Base-by-base conservation (phyloP, 2,797 vertebrate species). In the Sebastolobus altivelis region DNA sequence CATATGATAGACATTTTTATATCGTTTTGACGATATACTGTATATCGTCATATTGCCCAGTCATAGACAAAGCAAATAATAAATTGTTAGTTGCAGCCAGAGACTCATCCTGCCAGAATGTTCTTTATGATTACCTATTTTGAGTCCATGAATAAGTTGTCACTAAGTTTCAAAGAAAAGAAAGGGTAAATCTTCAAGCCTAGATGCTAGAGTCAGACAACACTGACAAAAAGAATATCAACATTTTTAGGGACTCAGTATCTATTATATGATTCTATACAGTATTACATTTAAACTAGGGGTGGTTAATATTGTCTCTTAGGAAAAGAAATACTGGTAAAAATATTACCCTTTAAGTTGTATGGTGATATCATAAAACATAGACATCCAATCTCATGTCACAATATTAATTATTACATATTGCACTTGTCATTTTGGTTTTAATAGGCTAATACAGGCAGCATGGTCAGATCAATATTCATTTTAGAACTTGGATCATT, bases 401-500 rank as follows among this genome's bases (percentile, higher is more conserved):
- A 52, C 10, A 8, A 18, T 37, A 37, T 70, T 13, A 70, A 80
- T 82, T 43, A 70, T 52, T 0, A 56, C 14, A 69, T 65, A 61
- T 61, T 72, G 61, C 60, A 35, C 29, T 25, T 75, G 71, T 84
- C 69, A 80, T 59, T 62, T 40, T 56, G 65, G 52, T 66, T 38
- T 38, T 74, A 62, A 63, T 27, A 56, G 25, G 25, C 25, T 55
- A 13, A 75, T 63, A 54, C 11, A 31, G 62, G 66, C 77, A 59
- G 52, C 31, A 38, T 4, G 29, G 5, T 22, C 12, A 0, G 65
- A 83, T 87, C 86, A 72, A 88, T 79, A 82, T 78, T 87, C 54
- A 81, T 84, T 68, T 69, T 29, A 82, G 66, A 81, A 49, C 70
- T 61, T 70, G 63, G 75, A 80, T 65, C 43, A 54, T 37, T 20